Percentiles rank a stretch among this genome's conserved stretches.
Conservation (phyloP, 2,797 vertebrate genomes). For the Decapterus maruadsi region DNA sequence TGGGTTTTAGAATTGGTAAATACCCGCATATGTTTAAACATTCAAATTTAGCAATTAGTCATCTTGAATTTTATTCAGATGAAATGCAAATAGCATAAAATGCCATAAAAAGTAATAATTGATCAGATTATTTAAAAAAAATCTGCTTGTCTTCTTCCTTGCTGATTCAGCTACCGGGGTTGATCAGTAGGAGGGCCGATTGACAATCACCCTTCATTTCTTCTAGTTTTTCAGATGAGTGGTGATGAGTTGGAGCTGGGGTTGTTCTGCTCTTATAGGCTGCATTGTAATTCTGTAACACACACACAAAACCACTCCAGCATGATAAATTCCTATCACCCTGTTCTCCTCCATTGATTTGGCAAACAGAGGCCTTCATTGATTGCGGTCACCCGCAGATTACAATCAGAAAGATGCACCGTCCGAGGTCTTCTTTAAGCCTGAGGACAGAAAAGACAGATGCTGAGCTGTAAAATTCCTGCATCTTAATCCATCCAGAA, state of each 20-base stretch:
- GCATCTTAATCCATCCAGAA: slow-evolving; percentile 48
- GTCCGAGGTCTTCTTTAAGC: slow-evolving; percentile 48
- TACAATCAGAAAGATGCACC: slow-evolving; percentile 60
- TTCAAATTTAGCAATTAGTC: background rate
- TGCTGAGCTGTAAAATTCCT: slow-evolving; percentile 45
- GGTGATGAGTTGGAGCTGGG: background rate
- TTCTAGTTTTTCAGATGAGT: slow-evolving; percentile 35
- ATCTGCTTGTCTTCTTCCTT: slow-evolving; percentile 4
- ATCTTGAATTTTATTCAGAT: background rate
- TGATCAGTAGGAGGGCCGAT: slow-evolving; percentile 29
- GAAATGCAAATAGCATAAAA: background rate
- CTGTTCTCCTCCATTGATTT: slow-evolving; percentile 68
- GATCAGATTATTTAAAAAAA: background rate
- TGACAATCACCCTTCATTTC: slow-evolving; percentile 42
- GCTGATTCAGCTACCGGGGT: slow-evolving; percentile 5
- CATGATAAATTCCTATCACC: slow-evolving; percentile 60
- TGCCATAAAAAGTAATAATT: background rate
- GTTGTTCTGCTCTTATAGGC: background rate
- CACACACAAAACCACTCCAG: slow-evolving; percentile 27
- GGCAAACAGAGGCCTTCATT: slow-evolving; percentile 59
- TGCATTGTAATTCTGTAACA: slow-evolving; percentile 41
- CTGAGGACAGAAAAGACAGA: slow-evolving; percentile 48
- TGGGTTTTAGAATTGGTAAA: background rate
- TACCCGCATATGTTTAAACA: background rate
- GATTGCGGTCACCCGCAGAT: slow-evolving; percentile 71